Evolutionary conservation across 2,888 invertebrate species (phyloP), one percentile per base, ranked within the genome.

Genomic region (Ochropleura plecta): DNA sequence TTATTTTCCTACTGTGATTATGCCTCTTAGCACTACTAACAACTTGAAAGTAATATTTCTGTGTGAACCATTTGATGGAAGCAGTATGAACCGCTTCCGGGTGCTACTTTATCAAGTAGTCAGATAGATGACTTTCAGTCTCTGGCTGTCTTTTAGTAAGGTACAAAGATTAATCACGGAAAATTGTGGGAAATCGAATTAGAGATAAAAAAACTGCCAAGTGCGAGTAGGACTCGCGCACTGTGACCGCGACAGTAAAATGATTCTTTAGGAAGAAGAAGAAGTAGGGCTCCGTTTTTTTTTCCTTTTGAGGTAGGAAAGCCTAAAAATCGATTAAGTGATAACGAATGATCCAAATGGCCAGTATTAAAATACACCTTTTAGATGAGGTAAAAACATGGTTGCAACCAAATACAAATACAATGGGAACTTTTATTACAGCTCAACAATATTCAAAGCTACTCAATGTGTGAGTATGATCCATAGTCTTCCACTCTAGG

Each of bases 31-130:
- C 48, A 53, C 18, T 14, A 42, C 63, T 44, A 10, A 59, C 14
- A 51, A 12, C 5, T 51, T 62, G 7, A 20, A 51, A 63, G 18
- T 57, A 51, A 3, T 30, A 20, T 75, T 59, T 57, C 30, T 20
- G 6, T 48, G 66, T 57, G 42, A 67, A 66, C 14, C 40, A 51
- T 46, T 57, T 51, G 63, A 18, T 48, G 9, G n/a, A 75, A 46
- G 8, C 44, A 46, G 16, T 57, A 40, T 42, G 1, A 55, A 65
- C 6, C 3, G n/a, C 12, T 71, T 57, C 49, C 16, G 9, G 4
- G 48, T 40, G 14, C 63, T 49, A n/a, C 5, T 40, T 14, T 40
- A n/a, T 16, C 16, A 66, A 6, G 5, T 48, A 20, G 57, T 30
- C 14, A 14, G 7, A 1, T 12, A 30, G 30, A 30, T 2, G 7